Base-by-base conservation (phyloP, 2,797 vertebrate species). In the Microtus californicus region DNA sequence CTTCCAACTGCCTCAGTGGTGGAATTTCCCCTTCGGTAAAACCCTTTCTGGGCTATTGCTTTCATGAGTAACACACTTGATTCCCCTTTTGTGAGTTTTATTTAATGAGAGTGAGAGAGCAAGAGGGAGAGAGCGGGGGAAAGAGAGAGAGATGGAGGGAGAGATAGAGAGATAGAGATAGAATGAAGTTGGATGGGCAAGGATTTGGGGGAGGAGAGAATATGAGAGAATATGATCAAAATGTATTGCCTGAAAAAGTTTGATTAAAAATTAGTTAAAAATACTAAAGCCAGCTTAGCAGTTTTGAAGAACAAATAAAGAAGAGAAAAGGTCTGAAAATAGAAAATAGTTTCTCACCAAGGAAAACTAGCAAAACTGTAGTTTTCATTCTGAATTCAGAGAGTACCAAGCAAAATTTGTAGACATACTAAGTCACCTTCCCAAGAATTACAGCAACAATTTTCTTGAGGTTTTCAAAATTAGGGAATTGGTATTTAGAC, bases 1-100 rank as follows among this genome's bases (percentile, higher is more conserved):
- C 0, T 14, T 95, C 97, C 94, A 96, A 98, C 98, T 77, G 97
- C 98, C 97, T 97, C 97, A 90, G 97, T 59, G 81, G 89, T 91
- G 34, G 86, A 82, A 93, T 97, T 94, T 89, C 83, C 95, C 96
- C 97, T 93, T 78, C 82, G 97, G 79, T 97, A 97, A 97, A 97
- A 97, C 96, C 51, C 97, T 96, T 94, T 97, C 86, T 93, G 96
- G 97, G 97, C 73, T 61, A 82, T 94, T 97, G 78, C 94, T 91
- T 95, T 74, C 15, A 2, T 71, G 73, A 45, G 21, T 80, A 95
- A 90, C 90, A 91, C 5, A 96, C 93, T 87, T 92, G 45, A 88
- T 82, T 56, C 27, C 27, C 63, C 34, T 27, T 29, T 95, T 93
- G 88, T 89, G 92, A 97, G 76, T 95, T 96, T 93, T 96, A 74